phyloP scores from a whole-genome alignment of 2,888 invertebrate species.

The Encarsia formosa region DNA sequence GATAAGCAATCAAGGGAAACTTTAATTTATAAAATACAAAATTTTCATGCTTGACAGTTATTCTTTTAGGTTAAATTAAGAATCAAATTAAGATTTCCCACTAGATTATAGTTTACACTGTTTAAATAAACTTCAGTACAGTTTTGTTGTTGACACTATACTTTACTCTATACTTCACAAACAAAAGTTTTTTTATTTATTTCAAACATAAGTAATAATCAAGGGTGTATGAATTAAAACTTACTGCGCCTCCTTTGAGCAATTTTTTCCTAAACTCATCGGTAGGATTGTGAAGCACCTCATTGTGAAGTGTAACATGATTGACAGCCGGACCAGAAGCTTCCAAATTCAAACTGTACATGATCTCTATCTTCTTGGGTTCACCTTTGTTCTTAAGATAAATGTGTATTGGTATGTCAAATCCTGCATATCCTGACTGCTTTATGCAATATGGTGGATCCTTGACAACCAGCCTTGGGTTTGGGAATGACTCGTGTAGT shows the following conservation, averaged over 20 bases:
- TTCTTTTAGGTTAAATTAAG: too few relatives aligned
- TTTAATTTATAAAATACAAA: too few relatives aligned
- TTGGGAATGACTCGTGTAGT: constrained; percentile 88
- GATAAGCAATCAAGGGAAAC: too few relatives aligned
- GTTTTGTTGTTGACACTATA: too few relatives aligned
- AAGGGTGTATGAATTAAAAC: too few relatives aligned
- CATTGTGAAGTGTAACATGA: constrained; percentile 73
- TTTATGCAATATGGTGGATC: constrained; percentile 86
- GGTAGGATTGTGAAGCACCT: constrained; percentile 78
- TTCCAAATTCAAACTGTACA: constrained; percentile 83
- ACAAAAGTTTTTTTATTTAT: too few relatives aligned
- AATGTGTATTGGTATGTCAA: constrained; percentile 84
- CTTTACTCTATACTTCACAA: too few relatives aligned
- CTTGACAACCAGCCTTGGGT: constrained; percentile 84
- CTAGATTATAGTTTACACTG: too few relatives aligned
- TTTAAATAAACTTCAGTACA: too few relatives aligned
- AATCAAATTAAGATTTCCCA: too few relatives aligned
- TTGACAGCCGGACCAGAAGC: constrained; percentile 68
- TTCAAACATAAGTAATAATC: too few relatives aligned
- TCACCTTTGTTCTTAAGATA: constrained; percentile 85
- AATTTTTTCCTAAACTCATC: constrained; percentile 87
- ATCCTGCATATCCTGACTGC: constrained; percentile 96
- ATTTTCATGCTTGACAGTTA: too few relatives aligned
- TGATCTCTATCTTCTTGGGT: constrained; percentile 72
- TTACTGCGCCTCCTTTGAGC: constrained; percentile 79